Percentiles rank a stretch among this genome's conserved stretches.
Conservation (phyloP, 2,797 vertebrate species). For the Clarias fuscus region DNA sequence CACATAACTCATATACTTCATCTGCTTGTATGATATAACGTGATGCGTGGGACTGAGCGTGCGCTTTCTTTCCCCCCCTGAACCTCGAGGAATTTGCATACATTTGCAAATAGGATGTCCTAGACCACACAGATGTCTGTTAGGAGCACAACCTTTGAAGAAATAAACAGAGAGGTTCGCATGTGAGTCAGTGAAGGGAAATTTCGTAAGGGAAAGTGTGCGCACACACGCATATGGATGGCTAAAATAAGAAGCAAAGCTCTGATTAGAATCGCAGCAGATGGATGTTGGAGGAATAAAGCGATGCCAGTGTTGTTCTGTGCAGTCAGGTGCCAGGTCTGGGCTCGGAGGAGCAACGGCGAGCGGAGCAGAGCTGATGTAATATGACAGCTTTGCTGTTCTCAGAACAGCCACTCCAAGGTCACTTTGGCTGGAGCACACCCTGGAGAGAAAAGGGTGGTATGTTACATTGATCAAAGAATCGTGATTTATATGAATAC, state of each 20-base stretch:
- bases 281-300: slow-evolving; percentile 82
- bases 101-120: slow-evolving; percentile 60
- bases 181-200: neutral
- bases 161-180: neutral
- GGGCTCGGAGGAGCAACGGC: slow-evolving; percentile 71
- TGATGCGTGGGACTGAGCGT: slow-evolving; percentile 57
- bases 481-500: slow-evolving; percentile 40
- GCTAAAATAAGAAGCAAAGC: slow-evolving; percentile 83
- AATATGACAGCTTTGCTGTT: slow-evolving; percentile 77
- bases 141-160: neutral
- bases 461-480: slow-evolving; percentile 55
- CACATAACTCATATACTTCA: slow-evolving; percentile 58
- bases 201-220: slow-evolving; percentile 55
- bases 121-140: slow-evolving; percentile 21
- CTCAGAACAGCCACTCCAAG: slow-evolving; percentile 73
- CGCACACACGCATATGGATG: slow-evolving; percentile 65
- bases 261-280: slow-evolving; percentile 80
- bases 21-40: slow-evolving; percentile 59
- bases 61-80: slow-evolving; percentile 3
- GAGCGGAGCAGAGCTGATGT: slow-evolving; percentile 70
- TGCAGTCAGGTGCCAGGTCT: slow-evolving; percentile 77
- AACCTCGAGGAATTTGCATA: slow-evolving; percentile 65
- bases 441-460: slow-evolving; percentile 47
- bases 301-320: slow-evolving; percentile 78
- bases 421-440: slow-evolving; percentile 69